These are phyloP conservation scores for Tetraodon nigroviridis DNA, from an alignment of 2,113 vertebrate species.

Conservation along the genomic window DNA sequence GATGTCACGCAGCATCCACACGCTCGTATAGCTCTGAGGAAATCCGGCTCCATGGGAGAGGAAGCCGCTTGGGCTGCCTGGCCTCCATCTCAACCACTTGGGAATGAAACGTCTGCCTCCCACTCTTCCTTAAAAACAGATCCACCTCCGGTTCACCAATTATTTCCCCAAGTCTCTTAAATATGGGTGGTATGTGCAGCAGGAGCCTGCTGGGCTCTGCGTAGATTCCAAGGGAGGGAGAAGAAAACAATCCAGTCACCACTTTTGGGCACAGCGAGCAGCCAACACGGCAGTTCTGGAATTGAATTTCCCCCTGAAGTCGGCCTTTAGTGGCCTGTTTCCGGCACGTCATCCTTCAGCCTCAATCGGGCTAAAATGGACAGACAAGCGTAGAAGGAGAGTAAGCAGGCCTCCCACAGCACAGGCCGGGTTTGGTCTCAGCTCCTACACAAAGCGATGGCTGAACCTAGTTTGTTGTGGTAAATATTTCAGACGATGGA, in stretches of 20 bases:
- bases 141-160: not conserved
- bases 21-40: constrained; percentile 24
- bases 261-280: constrained; percentile 58
- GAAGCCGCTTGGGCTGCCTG: constrained; percentile 43
- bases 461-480: no score
- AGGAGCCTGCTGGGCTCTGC: constrained; percentile 14
- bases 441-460: no score
- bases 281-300: constrained; percentile 30
- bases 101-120: constrained; percentile 40
- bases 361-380: constrained; percentile 36
- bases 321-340: constrained; percentile 41
- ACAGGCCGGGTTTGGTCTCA: not conserved
- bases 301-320: constrained; percentile 49
- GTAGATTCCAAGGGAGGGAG: constrained; percentile 25
- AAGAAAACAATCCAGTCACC: constrained; percentile 50
- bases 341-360: constrained; percentile 42
- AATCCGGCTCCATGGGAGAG: constrained; percentile 11
- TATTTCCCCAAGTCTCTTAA: constrained; percentile 25
- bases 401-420: not conserved
- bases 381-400: constrained; percentile 21
- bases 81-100: constrained; percentile 43
- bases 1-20: constrained; percentile 29
- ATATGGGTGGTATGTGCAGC: constrained; percentile 15
- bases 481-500: no score
- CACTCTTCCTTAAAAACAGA: constrained; percentile 11